Base-by-base conservation (phyloP, 2,888 invertebrate species). In the Phrixothrix hirtus region DNA sequence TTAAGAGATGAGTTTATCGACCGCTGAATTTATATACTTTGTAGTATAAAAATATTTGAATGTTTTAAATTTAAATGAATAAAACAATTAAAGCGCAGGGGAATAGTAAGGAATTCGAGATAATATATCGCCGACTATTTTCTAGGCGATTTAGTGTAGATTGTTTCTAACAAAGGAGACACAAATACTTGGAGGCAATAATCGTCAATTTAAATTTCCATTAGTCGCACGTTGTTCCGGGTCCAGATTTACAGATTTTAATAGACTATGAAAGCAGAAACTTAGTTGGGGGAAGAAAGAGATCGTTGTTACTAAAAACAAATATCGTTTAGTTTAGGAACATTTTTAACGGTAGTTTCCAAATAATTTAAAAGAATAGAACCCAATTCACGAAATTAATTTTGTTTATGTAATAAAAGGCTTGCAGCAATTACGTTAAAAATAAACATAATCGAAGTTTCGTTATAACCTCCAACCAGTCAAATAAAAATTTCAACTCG, bases 391-490 rank as follows among this genome's bases (percentile, higher is more conserved):
- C 12, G 29, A 51, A 37, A 51, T 38, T 34, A 38, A 46, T 35
- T 37, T 36, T 35, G 52, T 52, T 52, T 52, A 36, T 17, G 36
- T 34, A 46, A 46, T 41, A 48, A 44, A 53, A 47, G 37, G 43
- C 47, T 37, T 16, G 26, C 17, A 34, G 17, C 15, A 29, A 45
- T 45, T 25, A 50, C 35, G 21, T 47, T 42, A n/a, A 37, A 52
- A 52, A 52, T 52, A 52, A 52, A 52, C 52, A 46, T 42, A 52
- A 52, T 52, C 52, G 46, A 47, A 46, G 21, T 51, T 48, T 45
- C 26, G 38, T 13, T 36, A 5, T 12, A 13, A 34, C 42, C 29
- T 29, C 30, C 34, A 41, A 31, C 30, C 25, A 43, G 14, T 36
- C 35, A 52, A 35, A 46, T 46, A 52, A 52, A 52, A 52, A 42